Evolutionary conservation across 2,113 vertebrate genomes (phyloP).

Genomic region (Ceuthmochares aereus): DNA sequence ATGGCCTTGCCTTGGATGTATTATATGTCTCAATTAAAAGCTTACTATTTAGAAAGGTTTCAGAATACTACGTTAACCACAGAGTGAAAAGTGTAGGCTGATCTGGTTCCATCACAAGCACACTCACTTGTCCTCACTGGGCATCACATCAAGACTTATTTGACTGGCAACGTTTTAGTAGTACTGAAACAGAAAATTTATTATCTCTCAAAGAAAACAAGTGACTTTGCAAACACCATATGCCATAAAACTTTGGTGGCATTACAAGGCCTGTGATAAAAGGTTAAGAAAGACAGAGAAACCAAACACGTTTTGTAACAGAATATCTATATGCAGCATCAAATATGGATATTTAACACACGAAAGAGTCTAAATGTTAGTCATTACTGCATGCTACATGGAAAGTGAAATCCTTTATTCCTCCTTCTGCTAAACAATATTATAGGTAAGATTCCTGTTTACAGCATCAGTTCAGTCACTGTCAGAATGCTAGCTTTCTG

Average conservation of each 20-base stretch:
- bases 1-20: background rate
- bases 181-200: background rate
- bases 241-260: background rate
- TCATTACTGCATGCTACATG: background rate
- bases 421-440: background rate
- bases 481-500: background rate
- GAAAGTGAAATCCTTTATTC: background rate
- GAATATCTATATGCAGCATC: background rate
- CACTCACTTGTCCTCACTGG: background rate
- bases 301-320: background rate
- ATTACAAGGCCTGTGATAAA: background rate
- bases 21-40: background rate
- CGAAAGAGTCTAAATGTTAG: background rate
- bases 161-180: background rate
- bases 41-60: background rate
- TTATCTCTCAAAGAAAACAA: background rate
- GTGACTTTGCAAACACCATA: background rate
- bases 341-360: background rate
- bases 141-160: background rate
- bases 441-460: background rate
- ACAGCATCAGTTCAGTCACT: background rate
- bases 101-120: background rate
- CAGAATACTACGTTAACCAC: background rate
- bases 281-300: background rate
- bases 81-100: background rate